Percentiles rank a stretch among this genome's conserved stretches.
Conservation (phyloP, 1,140 invertebrate species). For the Holcopasites calliopsidis region DNA sequence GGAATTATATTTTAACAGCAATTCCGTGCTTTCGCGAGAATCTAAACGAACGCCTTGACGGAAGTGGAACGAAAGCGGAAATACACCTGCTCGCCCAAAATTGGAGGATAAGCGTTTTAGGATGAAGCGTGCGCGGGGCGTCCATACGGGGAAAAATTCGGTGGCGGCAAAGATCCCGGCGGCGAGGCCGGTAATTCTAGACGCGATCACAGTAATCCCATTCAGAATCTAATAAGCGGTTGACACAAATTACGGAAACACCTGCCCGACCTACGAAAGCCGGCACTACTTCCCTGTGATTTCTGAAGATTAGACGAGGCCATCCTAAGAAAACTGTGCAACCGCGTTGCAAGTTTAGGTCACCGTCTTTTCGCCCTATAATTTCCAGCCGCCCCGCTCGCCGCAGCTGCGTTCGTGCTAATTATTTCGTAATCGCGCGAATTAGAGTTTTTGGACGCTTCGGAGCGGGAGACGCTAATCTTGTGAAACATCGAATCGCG, state of each 20-base stretch:
- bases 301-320: constrained; percentile 31
- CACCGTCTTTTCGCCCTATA: constrained; percentile 23
- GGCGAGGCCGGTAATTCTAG: constrained; percentile 26
- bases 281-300: constrained; percentile 47
- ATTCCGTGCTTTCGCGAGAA: no score
- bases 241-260: constrained; percentile 48
- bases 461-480: no score
- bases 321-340: constrained; percentile 22
- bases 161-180: constrained; percentile 9
- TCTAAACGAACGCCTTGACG: no score
- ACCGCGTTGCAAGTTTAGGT: constrained; percentile 16
- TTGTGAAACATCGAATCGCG: no score
- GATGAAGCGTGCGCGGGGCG: neutral
- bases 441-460: no score
- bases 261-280: constrained; percentile 34
- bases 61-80: neutral
- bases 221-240: constrained; percentile 42
- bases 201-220: constrained; percentile 29
- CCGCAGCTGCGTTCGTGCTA: constrained; percentile 4
- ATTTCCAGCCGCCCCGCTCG: neutral
- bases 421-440: constrained; percentile 14
- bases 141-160: constrained; percentile 32
- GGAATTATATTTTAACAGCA: no score
- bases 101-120: constrained; percentile 11
- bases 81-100: constrained; percentile 24